Evolutionary conservation across 2,888 invertebrate genomes (phyloP).

Genomic region (Cyaniris semiargus): DNA sequence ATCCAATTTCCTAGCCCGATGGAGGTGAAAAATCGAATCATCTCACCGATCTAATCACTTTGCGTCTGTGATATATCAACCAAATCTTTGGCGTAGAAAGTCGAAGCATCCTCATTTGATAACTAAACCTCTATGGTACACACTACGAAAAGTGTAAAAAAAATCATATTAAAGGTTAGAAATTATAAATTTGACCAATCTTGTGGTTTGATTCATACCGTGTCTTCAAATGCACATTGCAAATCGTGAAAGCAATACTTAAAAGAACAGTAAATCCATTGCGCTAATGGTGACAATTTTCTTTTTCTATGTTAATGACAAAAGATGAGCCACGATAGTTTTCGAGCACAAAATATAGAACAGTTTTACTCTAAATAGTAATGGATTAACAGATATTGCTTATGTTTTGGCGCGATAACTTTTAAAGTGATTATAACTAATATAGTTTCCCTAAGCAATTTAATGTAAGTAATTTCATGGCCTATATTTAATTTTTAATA

Average conservation of each 20-base stretch:
- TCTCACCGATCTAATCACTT: not conserved
- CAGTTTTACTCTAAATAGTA: too few species aligned
- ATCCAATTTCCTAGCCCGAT: conserved; percentile 21
- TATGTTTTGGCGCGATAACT: too few species aligned
- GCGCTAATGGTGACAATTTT: not conserved
- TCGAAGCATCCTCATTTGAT: not conserved
- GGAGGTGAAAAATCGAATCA: conserved; percentile 19
- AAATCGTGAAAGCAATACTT: not conserved
- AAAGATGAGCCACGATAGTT: too few species aligned
- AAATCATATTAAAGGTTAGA: too few species aligned
- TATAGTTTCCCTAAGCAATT: too few species aligned
- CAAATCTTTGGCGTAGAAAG: not conserved
- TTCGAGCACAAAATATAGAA: too few species aligned
- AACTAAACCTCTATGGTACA: not conserved
- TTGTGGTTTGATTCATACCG: not conserved
- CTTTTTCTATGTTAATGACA: not conserved
- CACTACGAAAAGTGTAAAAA: too few species aligned
- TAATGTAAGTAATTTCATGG: too few species aligned
- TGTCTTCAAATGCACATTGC: not conserved
- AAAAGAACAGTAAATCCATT: not conserved
- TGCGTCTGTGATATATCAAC: not conserved
- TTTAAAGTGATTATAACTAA: too few species aligned
- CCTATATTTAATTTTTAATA: too few species aligned
- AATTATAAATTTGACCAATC: not conserved
- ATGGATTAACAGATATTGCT: too few species aligned